These are phyloP conservation scores for Plusia festucae DNA, from an alignment of 2,888 invertebrate species.

Conservation along the genomic window DNA sequence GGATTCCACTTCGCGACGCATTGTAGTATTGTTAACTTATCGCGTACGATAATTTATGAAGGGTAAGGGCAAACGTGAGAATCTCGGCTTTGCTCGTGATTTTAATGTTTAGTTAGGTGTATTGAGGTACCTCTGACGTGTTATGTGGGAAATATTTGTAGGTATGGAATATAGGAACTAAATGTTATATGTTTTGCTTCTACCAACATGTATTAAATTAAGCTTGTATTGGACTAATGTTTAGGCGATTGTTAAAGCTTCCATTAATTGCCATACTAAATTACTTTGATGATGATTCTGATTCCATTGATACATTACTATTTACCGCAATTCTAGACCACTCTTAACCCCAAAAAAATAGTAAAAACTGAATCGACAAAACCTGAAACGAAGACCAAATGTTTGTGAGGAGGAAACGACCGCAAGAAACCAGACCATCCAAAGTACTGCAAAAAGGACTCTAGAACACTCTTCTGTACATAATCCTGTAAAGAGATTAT, in stretches of 20 bases:
- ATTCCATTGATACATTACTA: too few species aligned
- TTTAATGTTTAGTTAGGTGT: constrained; percentile 52
- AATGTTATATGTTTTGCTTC: neutral
- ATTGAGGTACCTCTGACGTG: constrained; percentile 31
- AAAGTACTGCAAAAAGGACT: neutral
- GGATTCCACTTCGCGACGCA: constrained; percentile 73
- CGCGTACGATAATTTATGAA: constrained; percentile 60
- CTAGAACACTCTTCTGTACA: neutral
- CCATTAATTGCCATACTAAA: too few species aligned
- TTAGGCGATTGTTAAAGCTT: neutral
- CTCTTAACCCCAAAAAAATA: too few species aligned
- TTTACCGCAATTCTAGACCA: too few species aligned
- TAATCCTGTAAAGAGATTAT: neutral
- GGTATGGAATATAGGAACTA: neutral
- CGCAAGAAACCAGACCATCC: too few species aligned
- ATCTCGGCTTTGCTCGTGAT: constrained; percentile 24
- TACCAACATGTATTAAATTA: neutral
- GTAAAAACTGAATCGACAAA: too few species aligned
- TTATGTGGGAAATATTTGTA: constrained; percentile 16
- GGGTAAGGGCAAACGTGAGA: constrained; percentile 55
- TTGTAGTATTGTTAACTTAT: constrained; percentile 62
- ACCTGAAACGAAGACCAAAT: too few species aligned
- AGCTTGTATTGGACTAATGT: neutral
- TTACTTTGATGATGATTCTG: too few species aligned
- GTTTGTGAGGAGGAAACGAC: too few species aligned